Base-by-base conservation (phyloP, 2,888 invertebrate genomes). In the Mimachlamys varia region DNA sequence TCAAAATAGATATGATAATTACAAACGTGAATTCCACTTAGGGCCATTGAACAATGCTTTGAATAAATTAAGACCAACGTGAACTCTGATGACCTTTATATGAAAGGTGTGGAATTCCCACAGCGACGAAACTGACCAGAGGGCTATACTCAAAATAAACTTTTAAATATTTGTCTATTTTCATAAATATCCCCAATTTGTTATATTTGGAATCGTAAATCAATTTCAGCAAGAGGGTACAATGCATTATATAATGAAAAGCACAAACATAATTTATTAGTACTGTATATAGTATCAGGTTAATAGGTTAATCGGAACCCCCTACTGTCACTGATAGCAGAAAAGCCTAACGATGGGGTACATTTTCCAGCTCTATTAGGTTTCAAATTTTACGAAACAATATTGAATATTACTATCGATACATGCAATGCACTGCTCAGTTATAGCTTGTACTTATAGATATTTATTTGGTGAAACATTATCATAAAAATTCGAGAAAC, bases 311-410 rank as follows among this genome's bases (percentile, higher is more conserved):
- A 5, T 15, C 33, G 12, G 76, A 76, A 76, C 27, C 76, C 76
- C 58, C 76, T 22, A 76, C 76, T 13, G 33, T 15, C 76, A 76
- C 4, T 76, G 3, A 33, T 27, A 76, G 7, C 22, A 76, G 4
- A 27, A 33, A 33, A 76, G 33, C 76, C 76, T 33, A 27, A 76
- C 76, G 76, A 3, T 33, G 76, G 27, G 27, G 13, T 27, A 5
- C 0, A 15, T 13, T 76, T 27, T 12, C 76, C 13, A 10, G 76
- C 62, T 33, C 22, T 27, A 76, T 76, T 76, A 33, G 27, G 1
- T 22, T 76, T 76, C 27, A 76, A 76, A 76, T 76, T 76, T 76
- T 33, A 76, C 33, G 27, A 76, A 76, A 76, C 76, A 76, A 76
- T 76, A 76, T 33, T 2, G 15, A 22, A 33, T 76, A 13, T 27